Base-by-base conservation (phyloP, 2,888 invertebrate genomes). In the Carcina quercana region DNA sequence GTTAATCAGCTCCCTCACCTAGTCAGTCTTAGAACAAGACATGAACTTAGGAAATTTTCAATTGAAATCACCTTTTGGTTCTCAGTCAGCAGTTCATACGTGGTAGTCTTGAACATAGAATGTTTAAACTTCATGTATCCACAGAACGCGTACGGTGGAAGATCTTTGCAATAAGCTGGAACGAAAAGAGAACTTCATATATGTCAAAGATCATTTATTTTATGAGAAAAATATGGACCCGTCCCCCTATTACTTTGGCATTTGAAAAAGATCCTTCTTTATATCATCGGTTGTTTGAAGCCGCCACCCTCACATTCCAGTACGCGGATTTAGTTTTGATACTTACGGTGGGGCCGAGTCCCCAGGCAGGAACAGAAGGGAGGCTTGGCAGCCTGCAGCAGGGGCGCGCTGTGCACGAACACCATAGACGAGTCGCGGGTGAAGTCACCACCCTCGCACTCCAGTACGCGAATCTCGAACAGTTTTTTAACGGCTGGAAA, bases 141-240 rank as follows among this genome's bases (percentile, higher is more conserved):
- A 43, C 90, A 90, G 15, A 85, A 86, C 0, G 89, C 89, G 40
- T 89, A 89, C 43, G 67, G 67, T 0, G 89, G 89, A 7, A 89
- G 57, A 50, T 87, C 86, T 19, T 53, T 42, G 37, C 86, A 79
- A 28, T 60, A 54, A 1, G 75, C 88, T 88, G 43, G 14, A 64
- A 62, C 20, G 11, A 27, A 31, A 38, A n/a, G n/a, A n/a, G n/a
- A n/a, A n/a, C n/a, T n/a, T n/a, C n/a, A n/a, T n/a, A n/a, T n/a
- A n/a, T n/a, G n/a, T n/a, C n/a, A n/a, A n/a, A n/a, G n/a, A n/a
- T n/a, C n/a, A n/a, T n/a, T n/a, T n/a, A n/a, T n/a, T n/a, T n/a
- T n/a, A n/a, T n/a, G n/a, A n/a, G n/a, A n/a, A n/a, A n/a, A n/a
- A n/a, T n/a, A n/a, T n/a, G n/a, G n/a, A n/a, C n/a, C n/a, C n/a